These are phyloP conservation scores for Leucozona laternaria DNA, from an alignment of 2,888 invertebrate genomes.

Conservation along the genomic window DNA sequence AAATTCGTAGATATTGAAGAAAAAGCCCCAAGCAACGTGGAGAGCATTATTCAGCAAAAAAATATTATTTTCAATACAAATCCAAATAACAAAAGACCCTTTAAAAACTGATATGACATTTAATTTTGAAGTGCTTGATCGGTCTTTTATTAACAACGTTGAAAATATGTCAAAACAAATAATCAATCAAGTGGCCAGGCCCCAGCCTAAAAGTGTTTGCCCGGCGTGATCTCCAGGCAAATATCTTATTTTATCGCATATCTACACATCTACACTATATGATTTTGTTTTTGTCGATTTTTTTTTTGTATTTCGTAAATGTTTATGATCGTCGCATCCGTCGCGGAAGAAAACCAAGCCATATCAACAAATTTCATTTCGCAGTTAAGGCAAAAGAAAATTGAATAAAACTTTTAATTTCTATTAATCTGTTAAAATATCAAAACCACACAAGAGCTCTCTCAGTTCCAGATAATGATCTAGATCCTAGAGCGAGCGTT, in stretches of 20 bases:
- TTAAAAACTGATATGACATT: constrained; percentile 1
- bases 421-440: too few species aligned
- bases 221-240: not conserved
- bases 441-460: too few species aligned
- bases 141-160: not conserved
- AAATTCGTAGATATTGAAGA: not conserved
- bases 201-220: not conserved
- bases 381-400: too few species aligned
- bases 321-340: too few species aligned
- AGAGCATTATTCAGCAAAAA: constrained; percentile 10
- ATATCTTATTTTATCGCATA: not conserved
- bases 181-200: not conserved
- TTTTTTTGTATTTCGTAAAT: too few species aligned
- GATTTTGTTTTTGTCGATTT: not conserved
- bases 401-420: too few species aligned
- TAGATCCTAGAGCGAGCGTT: too few species aligned
- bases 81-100: not conserved
- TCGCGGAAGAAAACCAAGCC: too few species aligned
- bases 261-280: too few species aligned
- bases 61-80: not conserved
- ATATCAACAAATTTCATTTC: too few species aligned
- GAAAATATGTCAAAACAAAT: constrained; percentile 8
- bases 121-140: constrained; percentile 1
- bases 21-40: not conserved
- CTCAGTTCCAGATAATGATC: too few species aligned